Evolutionary conservation across 2,113 vertebrate species (phyloP).

Genomic region (Montifringilla adamsi): DNA sequence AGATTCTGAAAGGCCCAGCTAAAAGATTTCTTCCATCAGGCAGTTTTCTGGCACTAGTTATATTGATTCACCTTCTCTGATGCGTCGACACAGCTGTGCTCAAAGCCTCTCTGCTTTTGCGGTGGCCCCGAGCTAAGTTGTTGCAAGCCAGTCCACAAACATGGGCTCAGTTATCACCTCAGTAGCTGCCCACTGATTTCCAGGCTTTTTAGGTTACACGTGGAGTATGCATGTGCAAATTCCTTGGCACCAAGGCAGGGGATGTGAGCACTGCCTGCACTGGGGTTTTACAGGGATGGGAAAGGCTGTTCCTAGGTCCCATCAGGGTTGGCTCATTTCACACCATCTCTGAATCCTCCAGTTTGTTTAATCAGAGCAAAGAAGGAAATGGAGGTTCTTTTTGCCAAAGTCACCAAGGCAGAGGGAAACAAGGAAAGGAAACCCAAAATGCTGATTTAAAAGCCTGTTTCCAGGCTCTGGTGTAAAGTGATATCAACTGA

Average conservation of each 20-base stretch:
- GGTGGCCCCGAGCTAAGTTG: background rate
- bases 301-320: background rate
- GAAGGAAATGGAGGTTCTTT: background rate
- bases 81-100: background rate
- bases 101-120: background rate
- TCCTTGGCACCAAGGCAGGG: fast-evolving
- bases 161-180: background rate
- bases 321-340: background rate
- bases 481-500: background rate
- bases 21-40: background rate
- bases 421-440: background rate
- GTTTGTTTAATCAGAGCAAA: slow-evolving; percentile 19
- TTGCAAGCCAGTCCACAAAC: background rate
- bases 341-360: background rate
- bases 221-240: fast-evolving
- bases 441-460: background rate
- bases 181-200: background rate
- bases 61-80: background rate
- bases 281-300: fast-evolving
- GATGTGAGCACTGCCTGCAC: too few species aligned
- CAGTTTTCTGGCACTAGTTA: background rate
- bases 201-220: background rate
- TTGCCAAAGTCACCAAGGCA: background rate
- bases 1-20: background rate
- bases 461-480: background rate